A percentile compares a stretch with the other conserved stretches of the same genome.
phyloP scores from a whole-genome alignment of 2,888 invertebrate species.

The Cybosia mesomella region DNA sequence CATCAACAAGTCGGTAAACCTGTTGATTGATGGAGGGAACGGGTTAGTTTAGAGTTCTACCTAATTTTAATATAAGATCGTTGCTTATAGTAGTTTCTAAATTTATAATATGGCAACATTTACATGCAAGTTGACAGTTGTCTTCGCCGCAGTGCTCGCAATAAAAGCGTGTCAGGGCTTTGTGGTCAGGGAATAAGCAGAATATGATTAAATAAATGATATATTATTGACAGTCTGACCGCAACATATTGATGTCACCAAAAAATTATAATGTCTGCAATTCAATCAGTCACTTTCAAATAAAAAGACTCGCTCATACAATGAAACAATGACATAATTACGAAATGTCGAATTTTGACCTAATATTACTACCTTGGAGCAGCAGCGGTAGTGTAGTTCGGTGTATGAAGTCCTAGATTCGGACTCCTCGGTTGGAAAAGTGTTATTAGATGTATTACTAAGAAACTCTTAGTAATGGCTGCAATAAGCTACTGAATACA shows the following conservation, averaged over 20 bases:
- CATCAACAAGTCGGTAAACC: too few relatives aligned
- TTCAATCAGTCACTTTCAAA: neutral
- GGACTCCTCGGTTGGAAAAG: neutral
- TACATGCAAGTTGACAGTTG: slow-evolving; percentile 43
- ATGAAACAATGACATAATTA: neutral
- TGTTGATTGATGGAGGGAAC: neutral
- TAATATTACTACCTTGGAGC: neutral
- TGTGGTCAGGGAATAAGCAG: slow-evolving; percentile 48
- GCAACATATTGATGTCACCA: neutral
- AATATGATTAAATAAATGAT: slow-evolving; percentile 44
- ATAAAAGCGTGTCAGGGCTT: slow-evolving; percentile 54
- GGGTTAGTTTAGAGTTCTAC: neutral
- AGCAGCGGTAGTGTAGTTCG: neutral
- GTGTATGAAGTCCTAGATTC: neutral
- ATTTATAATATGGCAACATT: slow-evolving; percentile 41
- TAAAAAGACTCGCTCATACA: neutral
- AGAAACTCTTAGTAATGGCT: too few relatives aligned
- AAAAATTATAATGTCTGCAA: neutral
- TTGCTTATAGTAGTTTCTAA: neutral
- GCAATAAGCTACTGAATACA: neutral
- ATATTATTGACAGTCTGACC: slow-evolving; percentile 22
- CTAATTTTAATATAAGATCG: neutral
- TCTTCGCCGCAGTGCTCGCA: slow-evolving; percentile 28
- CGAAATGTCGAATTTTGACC: neutral
- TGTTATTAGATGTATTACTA: too few relatives aligned